Percentiles rank a stretch among this genome's conserved stretches.
phyloP scores from a whole-genome alignment of 2,113 vertebrate species.

The Sorex araneus region DNA sequence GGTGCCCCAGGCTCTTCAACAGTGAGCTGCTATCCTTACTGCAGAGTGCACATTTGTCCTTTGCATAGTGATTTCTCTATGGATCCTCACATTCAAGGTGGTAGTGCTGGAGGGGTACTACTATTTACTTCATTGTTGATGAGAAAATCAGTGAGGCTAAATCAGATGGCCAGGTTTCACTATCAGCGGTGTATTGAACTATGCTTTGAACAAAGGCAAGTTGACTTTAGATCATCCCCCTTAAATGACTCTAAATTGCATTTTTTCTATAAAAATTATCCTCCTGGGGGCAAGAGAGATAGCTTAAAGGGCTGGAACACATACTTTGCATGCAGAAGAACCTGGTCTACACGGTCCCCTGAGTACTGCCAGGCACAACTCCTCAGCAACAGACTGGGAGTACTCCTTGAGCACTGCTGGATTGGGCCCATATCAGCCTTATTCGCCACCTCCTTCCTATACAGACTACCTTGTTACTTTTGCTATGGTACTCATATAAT shows the following conservation, averaged over 20 bases:
- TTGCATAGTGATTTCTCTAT: conserved; percentile 7
- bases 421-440: too few species aligned
- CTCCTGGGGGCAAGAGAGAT: too few species aligned
- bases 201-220: background rate
- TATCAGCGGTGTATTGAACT: background rate
- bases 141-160: conserved; percentile 5
- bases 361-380: too few species aligned
- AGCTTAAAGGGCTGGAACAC: too few species aligned
- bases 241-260: background rate
- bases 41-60: background rate
- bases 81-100: background rate
- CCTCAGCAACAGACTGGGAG: too few species aligned
- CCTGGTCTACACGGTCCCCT: too few species aligned
- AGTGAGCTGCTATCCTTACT: background rate
- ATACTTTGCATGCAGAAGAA: too few species aligned
- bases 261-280: conserved; percentile 20
- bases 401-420: too few species aligned
- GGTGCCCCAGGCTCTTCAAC: background rate
- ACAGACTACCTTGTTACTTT: background rate
- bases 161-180: background rate
- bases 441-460: background rate
- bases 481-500: background rate
- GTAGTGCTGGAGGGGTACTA: background rate
- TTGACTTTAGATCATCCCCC: background rate
- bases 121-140: conserved; percentile 16